A percentile compares a stretch with the other conserved stretches of the same genome.
phyloP scores from a whole-genome alignment of 2,888 invertebrate genomes.

The Dasypogon diadema region DNA sequence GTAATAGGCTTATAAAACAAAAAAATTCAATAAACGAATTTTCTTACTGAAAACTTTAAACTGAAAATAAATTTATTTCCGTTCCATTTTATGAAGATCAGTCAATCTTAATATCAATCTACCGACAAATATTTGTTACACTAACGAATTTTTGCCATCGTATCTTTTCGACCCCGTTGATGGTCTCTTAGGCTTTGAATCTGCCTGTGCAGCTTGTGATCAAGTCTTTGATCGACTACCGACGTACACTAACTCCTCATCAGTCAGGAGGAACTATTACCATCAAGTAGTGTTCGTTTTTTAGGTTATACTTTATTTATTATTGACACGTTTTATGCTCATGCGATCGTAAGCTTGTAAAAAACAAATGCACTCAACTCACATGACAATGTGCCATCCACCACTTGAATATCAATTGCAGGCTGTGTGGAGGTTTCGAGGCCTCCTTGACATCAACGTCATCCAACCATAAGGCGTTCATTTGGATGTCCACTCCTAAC shows the following conservation, averaged over 20 bases:
- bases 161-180: too few relatives aligned
- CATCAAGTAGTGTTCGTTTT: constrained; percentile 31
- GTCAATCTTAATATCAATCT: too few relatives aligned
- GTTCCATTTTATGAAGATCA: too few relatives aligned
- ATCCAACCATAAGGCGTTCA: not conserved
- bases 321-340: constrained; percentile 39
- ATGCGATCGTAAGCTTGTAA: constrained; percentile 13
- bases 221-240: constrained; percentile 37
- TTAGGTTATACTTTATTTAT: constrained; percentile 27
- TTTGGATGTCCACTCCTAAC: not conserved
- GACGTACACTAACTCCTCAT: constrained; percentile 19
- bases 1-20: too few relatives aligned
- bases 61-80: too few relatives aligned
- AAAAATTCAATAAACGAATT: too few relatives aligned
- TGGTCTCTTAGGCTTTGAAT: not conserved
- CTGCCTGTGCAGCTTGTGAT: constrained; percentile 11
- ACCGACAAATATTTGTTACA: too few relatives aligned
- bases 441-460: constrained; percentile 11
- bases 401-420: constrained; percentile 47
- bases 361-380: constrained; percentile 21
- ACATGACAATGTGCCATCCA: constrained; percentile 44
- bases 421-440: constrained; percentile 14
- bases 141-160: too few relatives aligned
- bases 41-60: too few relatives aligned
- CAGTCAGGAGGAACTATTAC: constrained; percentile 32